A percentile compares a stretch with the other conserved stretches of the same genome.
These are phyloP conservation scores for Ramphastos sulfuratus DNA, from an alignment of 2,113 vertebrate genomes.

Conservation along the genomic window DNA sequence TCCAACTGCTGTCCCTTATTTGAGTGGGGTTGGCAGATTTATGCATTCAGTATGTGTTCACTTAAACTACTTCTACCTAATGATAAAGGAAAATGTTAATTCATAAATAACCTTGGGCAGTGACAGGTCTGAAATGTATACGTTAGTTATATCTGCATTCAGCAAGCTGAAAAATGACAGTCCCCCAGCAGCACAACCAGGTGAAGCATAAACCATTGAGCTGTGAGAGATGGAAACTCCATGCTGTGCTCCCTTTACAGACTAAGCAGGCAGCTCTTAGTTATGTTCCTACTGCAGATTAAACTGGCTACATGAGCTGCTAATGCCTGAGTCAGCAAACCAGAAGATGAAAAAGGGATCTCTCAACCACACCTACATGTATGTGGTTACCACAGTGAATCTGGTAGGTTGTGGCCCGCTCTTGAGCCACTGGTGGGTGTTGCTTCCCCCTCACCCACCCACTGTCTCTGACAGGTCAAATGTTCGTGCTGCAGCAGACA, in stretches of 20 bases:
- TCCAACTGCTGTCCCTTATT: background rate
- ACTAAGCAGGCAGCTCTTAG: background rate
- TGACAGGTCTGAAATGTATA: background rate
- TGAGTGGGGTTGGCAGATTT: slow-evolving; percentile 20
- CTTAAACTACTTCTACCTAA: slow-evolving; percentile 33
- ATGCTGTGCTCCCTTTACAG: background rate
- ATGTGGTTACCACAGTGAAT: rapidly evolving
- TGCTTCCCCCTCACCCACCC: background rate
- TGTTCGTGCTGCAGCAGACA: background rate
- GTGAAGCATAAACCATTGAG: background rate
- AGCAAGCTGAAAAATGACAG: slow-evolving; percentile 48
- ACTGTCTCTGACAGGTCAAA: rapidly evolving
- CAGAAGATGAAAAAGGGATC: background rate
- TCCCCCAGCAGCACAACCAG: background rate
- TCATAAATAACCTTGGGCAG: slow-evolving; percentile 47
- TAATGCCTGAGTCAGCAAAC: background rate
- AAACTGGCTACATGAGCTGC: background rate
- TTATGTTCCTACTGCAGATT: background rate
- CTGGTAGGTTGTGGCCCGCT: rapidly evolving
- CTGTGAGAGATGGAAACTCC: background rate
- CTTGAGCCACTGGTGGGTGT: background rate
- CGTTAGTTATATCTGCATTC: background rate
- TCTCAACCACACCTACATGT: background rate
- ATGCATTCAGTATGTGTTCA: background rate
- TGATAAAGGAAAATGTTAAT: slow-evolving; percentile 46